Conservation (phyloP, 2,797 vertebrate species). For the Nothura maculosa region DNA sequence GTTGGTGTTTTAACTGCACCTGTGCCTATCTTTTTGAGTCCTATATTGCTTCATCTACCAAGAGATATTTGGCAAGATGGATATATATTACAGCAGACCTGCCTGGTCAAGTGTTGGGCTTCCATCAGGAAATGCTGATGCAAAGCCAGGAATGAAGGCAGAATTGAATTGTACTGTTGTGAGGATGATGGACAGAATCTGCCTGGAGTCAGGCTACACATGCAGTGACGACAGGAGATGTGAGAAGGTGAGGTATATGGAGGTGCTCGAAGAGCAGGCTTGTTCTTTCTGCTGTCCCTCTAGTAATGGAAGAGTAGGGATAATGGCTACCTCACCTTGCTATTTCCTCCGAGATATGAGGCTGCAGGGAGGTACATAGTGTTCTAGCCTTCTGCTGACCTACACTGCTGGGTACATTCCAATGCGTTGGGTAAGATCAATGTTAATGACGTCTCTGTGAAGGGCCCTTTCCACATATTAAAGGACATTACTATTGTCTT, state of each 20-base stretch:
- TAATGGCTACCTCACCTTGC: not conserved
- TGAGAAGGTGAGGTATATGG: accelerated
- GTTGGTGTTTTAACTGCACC: not conserved
- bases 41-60: not conserved
- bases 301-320: not conserved
- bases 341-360: not conserved
- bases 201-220: not conserved
- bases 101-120: not conserved
- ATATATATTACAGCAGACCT: not conserved
- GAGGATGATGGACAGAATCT: not conserved
- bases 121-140: not conserved
- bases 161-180: accelerated
- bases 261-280: not conserved
- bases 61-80: not conserved
- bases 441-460: not conserved
- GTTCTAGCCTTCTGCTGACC: not conserved
- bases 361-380: not conserved
- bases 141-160: not conserved
- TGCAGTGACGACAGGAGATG: accelerated
- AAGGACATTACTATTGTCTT: no score
- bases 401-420: not conserved
- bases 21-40: not conserved
- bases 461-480: not conserved
- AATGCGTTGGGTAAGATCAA: not conserved
- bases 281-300: accelerated